These are phyloP conservation scores for Chrysogorgia sp. DNA, from an alignment of 92 coral and sea anemone species.

Conservation along the genomic window DNA sequence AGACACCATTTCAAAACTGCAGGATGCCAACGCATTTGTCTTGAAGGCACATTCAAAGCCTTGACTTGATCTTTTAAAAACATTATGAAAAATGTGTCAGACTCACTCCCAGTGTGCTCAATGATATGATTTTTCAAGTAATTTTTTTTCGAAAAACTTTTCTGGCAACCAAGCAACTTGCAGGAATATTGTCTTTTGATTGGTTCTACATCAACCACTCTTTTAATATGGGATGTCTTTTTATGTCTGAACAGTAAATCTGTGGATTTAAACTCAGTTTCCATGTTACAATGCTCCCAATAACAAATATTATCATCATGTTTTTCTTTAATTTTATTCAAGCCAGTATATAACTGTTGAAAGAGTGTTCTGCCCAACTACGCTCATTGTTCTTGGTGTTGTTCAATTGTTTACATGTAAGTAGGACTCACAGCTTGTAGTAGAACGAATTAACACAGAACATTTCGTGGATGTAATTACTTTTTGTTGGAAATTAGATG, in stretches of 20 bases:
- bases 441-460: too few relatives aligned
- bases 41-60: too few relatives aligned
- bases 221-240: conserved; percentile 18
- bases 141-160: conserved; percentile 44
- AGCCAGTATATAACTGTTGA: conserved; percentile 18
- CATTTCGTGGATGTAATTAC: too few relatives aligned
- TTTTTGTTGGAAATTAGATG: too few relatives aligned
- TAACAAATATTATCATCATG: too few relatives aligned
- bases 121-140: conserved; percentile 54
- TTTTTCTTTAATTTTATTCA: too few relatives aligned
- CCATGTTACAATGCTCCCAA: conserved; percentile 32
- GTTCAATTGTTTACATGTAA: conserved; percentile 29
- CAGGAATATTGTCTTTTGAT: conserved; percentile 15
- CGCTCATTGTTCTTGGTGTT: conserved; percentile 42
- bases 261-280: conserved; percentile 43
- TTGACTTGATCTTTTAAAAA: conserved; percentile 63
- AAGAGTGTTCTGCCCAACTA: conserved; percentile 44
- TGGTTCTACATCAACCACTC: conserved; percentile 28
- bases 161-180: conserved; percentile 42
- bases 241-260: conserved; percentile 46
- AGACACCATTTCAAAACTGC: conserved; percentile 48
- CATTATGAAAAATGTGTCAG: conserved; percentile 49
- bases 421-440: conserved; percentile 32
- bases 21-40: conserved; percentile 74
- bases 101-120: too few relatives aligned